Base-by-base conservation (phyloP, 2,113 vertebrate genomes). In the Lasiurus borealis region DNA sequence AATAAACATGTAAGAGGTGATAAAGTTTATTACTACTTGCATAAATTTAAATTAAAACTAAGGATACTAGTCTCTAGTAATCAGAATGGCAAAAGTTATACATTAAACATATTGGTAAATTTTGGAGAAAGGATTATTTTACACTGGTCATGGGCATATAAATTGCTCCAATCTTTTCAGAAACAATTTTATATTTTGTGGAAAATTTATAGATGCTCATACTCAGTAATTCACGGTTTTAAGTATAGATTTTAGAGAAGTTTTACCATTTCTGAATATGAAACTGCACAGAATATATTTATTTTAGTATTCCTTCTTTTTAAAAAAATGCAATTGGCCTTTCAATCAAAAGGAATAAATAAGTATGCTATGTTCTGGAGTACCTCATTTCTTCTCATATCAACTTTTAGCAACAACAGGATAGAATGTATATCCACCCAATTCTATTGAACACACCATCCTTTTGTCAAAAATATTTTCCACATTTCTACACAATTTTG, bases 1-100 rank as follows among this genome's bases (percentile, higher is more conserved):
- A 87, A 87, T 21, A 71, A 87, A 71, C 5, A 76, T 62, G 2
- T 31, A 62, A 82, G 8, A 71, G 13, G 29, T 46, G 15, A 11
- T 75, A 31, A 71, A 27, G 25, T 8, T 23, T 44, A 13, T 82
- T 82, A 62, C 2, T 75, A 48, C 12, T 23, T 82, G 16, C 2
- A 27, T 59, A 87, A 88, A 88, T 83, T 64, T 64, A 64, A 87
- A 69, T 31, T 77, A 77, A 91, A 86, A 34, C 16, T 62, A 50
- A 71, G 21, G 31, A 46, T 7, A 50, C 54, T 80, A 34, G 48
- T 75, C 34, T 23, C 23, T 68, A 59, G 9, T 21, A 6, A 34
- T 68, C 15, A 86, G 64, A 76, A 62, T 44, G n/a, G 7, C 12
- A 59, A 81, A 93, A 75, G 48, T 68, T 50, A 57, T 15, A 86